Evolutionary conservation across 2,888 invertebrate genomes (phyloP).

Genomic region (Tinea trinotella): DNA sequence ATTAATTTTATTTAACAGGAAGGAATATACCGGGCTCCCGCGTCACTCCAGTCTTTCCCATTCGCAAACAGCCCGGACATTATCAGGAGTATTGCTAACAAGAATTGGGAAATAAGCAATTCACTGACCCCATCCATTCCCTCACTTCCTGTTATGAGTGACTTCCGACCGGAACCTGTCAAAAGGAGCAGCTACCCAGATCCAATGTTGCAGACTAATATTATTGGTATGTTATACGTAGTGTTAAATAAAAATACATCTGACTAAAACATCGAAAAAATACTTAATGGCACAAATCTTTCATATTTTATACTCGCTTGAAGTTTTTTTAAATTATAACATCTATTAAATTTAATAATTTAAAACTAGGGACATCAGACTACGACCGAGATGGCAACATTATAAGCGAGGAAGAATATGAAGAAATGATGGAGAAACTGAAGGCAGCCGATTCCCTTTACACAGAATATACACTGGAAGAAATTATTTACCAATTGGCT

Average conservation of each 20-base stretch:
- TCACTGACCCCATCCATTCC: conserved; percentile 44
- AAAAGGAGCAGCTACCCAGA: conserved; percentile 54
- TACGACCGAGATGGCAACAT: conserved; percentile 55
- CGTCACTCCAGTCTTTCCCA: conserved; percentile 48
- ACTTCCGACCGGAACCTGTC: conserved; percentile 50
- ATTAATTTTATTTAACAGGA: conserved; percentile 35
- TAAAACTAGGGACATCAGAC: conserved; percentile 60
- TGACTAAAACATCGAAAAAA: too few species aligned
- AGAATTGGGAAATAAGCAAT: conserved; percentile 58
- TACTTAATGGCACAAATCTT: too few species aligned
- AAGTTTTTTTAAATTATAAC: too few species aligned
- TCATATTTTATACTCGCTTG: too few species aligned
- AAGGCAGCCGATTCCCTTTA: conserved; percentile 80
- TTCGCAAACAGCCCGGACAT: conserved; percentile 57
- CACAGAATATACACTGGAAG: conserved; percentile 83
- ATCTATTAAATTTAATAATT: too few species aligned
- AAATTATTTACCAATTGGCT: conserved; percentile 85
- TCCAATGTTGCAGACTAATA: conserved; percentile 59
- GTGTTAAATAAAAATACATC: too few species aligned
- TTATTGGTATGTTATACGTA: conserved; percentile 42
- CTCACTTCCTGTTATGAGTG: conserved; percentile 40
- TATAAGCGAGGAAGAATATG: conserved; percentile 73
- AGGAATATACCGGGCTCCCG: conserved; percentile 43
- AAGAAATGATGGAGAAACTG: conserved; percentile 78
- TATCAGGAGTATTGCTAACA: conserved; percentile 48